Evolutionary conservation across 2,113 vertebrate genomes (phyloP).

Genomic region (Dasyornis broadbenti): DNA sequence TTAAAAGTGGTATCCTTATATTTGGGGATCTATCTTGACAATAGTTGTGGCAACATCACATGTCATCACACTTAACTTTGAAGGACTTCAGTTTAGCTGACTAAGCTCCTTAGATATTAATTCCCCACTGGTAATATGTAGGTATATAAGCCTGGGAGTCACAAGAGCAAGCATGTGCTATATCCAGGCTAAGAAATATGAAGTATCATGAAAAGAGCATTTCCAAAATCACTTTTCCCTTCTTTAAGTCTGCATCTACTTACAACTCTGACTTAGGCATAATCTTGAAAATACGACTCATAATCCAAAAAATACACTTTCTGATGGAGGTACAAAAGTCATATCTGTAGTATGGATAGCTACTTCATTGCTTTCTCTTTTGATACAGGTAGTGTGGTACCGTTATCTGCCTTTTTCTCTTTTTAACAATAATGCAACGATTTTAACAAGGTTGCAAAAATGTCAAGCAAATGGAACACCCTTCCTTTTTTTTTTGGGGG

Average conservation of each 20-base stretch:
- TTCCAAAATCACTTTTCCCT: background rate
- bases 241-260: background rate
- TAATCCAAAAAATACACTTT: background rate
- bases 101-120: background rate
- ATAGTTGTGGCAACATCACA: background rate
- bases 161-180: background rate
- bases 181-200: background rate
- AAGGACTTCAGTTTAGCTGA: background rate
- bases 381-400: background rate
- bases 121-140: background rate
- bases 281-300: background rate
- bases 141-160: background rate
- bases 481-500: background rate
- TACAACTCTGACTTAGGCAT: background rate
- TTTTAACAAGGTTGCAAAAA: background rate
- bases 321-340: background rate
- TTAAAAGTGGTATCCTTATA: background rate
- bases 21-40: background rate
- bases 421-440: background rate
- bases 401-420: background rate
- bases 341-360: background rate
- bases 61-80: background rate
- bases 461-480: background rate
- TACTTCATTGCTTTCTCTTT: background rate
- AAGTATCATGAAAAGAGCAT: background rate